These are phyloP conservation scores for Gadus chalcogrammus DNA, from an alignment of 2,113 vertebrate genomes.

Conservation along the genomic window DNA sequence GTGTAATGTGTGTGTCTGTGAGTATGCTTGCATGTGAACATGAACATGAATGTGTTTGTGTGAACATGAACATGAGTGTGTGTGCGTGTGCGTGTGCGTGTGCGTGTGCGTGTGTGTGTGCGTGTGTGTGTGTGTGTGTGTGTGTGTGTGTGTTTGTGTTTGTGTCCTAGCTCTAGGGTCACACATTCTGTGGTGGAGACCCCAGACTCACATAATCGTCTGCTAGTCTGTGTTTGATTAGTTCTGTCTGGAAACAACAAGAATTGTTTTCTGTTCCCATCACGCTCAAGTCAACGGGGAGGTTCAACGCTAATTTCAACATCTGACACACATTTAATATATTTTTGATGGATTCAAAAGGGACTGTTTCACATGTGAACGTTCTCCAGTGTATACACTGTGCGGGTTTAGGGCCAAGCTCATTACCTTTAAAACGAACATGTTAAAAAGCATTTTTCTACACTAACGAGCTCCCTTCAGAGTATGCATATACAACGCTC, in stretches of 20 bases:
- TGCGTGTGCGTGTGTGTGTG: not conserved
- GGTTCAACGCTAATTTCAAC: too few species aligned
- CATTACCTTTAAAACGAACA: too few species aligned
- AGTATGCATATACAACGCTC: too few species aligned
- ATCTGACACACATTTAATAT: too few species aligned
- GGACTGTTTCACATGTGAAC: too few species aligned
- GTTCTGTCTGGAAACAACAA: constrained; percentile 34
- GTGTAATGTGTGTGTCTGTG: not conserved
- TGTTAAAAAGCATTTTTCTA: too few species aligned
- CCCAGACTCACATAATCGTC: constrained; percentile 35
- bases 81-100: not conserved
- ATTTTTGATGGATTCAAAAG: too few species aligned
- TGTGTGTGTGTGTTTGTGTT: constrained; percentile 16
- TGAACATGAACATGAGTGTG: not conserved
- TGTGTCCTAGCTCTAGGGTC: constrained; percentile 11
- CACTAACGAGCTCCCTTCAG: too few species aligned
- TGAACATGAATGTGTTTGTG: not conserved
- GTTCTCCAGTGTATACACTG: too few species aligned
- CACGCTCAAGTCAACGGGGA: not conserved
- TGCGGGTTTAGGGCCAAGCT: too few species aligned
- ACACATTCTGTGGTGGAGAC: constrained; percentile 26
- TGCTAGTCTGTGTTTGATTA: constrained; percentile 30
- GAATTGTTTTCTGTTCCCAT: constrained; percentile 36
- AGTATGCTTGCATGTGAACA: not conserved
- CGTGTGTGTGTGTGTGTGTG: not conserved